Evolutionary conservation across 1,140 invertebrate genomes (phyloP), one percentile per base, ranked within the genome.

Genomic region (Notospermus geniculatus): DNA sequence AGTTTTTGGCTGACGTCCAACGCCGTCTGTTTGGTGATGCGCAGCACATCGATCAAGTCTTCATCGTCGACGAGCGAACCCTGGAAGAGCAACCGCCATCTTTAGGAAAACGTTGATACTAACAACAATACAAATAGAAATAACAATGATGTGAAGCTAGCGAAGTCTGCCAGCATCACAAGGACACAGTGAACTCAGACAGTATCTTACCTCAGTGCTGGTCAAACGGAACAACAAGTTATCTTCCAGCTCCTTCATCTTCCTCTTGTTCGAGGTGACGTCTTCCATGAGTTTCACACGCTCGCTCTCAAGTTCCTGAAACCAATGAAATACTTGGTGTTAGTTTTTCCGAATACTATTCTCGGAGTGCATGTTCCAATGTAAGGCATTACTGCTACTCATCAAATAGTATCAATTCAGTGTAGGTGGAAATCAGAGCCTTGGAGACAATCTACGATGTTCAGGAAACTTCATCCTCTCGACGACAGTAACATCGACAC

Each of bases 31-130:
- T 95, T 95, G 0, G 93, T 96, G 67, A 91, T 88, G 71, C 92
- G 88, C n/a, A 97, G 81, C 1, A 97, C 94, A 71, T 90, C 87
- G 71, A 98, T 96, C 0, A 98, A 81, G 55, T 93, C 92, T 83
- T 97, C 93, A 75, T 98, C 95, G 74, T 98, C 95, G 0, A 97
- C 94, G 41, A 98, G 80, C 0, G 94, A 96, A 15, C 94, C 93
- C 85, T 89, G 66, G 17, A 72, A 67, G n/a, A 45, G 39, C 53
- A 59, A 32, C 28, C 22, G 15, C 17, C 23, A 15, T 27, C 19
- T 43, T 11, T 23, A 22, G 17, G 5, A 22, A 11, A 56, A 56
- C 30, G n/a, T n/a, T 1, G 11, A 27, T 15, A 39, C 1, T 29
- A 36, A 17, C 9, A 56, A 56, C 15, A 22, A 5, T 22, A 56